Evolutionary conservation across 2,888 invertebrate genomes (phyloP).

Genomic region (Archips xylosteana): DNA sequence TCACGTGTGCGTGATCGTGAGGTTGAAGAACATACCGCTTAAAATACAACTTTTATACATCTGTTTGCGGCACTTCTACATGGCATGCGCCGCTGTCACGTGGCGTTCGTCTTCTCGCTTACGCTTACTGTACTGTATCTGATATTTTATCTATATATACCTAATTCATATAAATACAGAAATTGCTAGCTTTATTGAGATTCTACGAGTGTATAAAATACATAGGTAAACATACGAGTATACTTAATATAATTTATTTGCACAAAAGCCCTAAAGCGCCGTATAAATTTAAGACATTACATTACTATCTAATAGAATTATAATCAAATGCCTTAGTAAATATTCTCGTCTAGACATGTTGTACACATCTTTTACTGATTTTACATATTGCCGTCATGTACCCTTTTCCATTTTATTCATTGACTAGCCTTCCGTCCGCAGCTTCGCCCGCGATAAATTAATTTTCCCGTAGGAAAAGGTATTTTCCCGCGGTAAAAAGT

Average conservation of each 20-base stretch:
- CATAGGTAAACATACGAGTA: not conserved
- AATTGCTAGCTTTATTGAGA: constrained; percentile 27
- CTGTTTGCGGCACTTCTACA: not conserved
- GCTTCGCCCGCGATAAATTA: no score
- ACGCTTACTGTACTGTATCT: not conserved
- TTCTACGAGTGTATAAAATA: constrained; percentile 31
- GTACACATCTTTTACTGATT: constrained; percentile 6
- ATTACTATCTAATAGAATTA: constrained; percentile 18
- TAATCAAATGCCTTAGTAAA: constrained; percentile 7
- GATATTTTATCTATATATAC: not conserved
- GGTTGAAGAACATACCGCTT: not conserved
- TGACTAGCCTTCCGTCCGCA: no score
- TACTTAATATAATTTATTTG: constrained; percentile 20
- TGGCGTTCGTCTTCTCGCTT: not conserved
- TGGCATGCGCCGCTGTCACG: not conserved
- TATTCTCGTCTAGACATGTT: constrained; percentile 6
- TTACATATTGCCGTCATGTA: not conserved
- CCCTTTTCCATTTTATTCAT: constrained; percentile 2
- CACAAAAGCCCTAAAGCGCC: constrained; percentile 22
- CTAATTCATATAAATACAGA: constrained; percentile 8
- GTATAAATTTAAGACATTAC: constrained; percentile 16
- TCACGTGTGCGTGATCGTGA: not conserved
- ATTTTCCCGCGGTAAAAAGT: no score
- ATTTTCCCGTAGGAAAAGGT: no score
- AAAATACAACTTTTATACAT: not conserved